A percentile compares a stretch with the other conserved stretches of the same genome.
Conservation (phyloP, 1,140 invertebrate genomes). For the Zaprionus taronus region DNA sequence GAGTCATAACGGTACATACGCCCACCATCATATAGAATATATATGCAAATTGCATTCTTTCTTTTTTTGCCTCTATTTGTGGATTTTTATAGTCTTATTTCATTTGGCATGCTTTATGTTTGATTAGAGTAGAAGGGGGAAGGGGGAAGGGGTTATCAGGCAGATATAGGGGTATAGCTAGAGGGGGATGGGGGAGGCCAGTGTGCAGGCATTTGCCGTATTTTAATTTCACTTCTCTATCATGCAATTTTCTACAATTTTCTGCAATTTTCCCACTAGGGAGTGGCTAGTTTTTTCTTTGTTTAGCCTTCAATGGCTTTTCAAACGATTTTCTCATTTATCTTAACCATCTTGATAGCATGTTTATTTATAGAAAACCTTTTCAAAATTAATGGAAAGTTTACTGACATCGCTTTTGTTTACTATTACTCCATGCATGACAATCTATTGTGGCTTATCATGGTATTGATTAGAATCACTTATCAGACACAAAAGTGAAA, state of each 20-base stretch:
- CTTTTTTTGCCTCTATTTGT: slow-evolving; percentile 11
- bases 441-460: not conserved
- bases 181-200: too few relatives aligned
- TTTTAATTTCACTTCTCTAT: slow-evolving; percentile 9
- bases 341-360: not conserved
- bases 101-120: slow-evolving; percentile 28
- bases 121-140: not conserved
- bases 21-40: slow-evolving; percentile 7
- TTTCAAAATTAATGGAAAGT: not conserved
- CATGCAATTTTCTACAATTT: slow-evolving; percentile 16
- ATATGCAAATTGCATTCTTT: slow-evolving; percentile 26
- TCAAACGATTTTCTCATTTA: slow-evolving; percentile 2
- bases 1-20: slow-evolving; percentile 52
- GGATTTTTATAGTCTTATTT: slow-evolving; percentile 25
- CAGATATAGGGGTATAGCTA: not conserved
- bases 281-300: slow-evolving; percentile 12
- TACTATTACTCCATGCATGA: not conserved
- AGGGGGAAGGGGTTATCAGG: not conserved
- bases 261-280: not conserved
- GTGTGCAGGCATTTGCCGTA: not conserved
- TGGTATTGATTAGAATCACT: not conserved
- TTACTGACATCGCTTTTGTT: not conserved
- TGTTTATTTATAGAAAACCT: slow-evolving; percentile 10
- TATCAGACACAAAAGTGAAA: not conserved
- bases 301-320: slow-evolving; percentile 14